Evolutionary conservation across 2,888 invertebrate genomes (phyloP).

Genomic region (Cylloceria caligata): DNA sequence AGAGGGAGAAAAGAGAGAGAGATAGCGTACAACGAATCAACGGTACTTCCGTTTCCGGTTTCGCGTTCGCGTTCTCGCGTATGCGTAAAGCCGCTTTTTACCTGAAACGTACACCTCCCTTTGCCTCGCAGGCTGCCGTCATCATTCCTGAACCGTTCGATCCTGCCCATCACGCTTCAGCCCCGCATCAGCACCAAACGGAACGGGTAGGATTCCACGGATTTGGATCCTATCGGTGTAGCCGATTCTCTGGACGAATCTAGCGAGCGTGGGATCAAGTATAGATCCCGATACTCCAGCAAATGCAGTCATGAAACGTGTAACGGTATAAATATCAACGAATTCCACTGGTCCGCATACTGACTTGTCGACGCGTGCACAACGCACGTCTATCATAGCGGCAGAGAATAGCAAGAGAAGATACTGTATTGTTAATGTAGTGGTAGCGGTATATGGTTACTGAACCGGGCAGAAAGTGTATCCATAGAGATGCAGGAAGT

Average conservation of each 20-base stretch:
- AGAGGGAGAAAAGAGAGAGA: too few relatives aligned
- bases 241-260: background rate
- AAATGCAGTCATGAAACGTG: conserved; percentile 33
- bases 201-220: conserved; percentile 16
- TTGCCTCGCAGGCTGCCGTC: conserved; percentile 15
- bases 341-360: background rate
- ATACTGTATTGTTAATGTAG: conserved; percentile 20
- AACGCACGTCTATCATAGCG: conserved; percentile 10
- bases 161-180: conserved; percentile 44
- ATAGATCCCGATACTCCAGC: background rate
- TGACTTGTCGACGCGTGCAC: conserved; percentile 13
- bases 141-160: conserved; percentile 28
- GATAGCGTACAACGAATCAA: conserved; percentile 49
- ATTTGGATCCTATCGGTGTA: conserved; percentile 24
- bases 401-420: background rate
- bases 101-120: conserved; percentile 37
- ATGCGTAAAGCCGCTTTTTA: conserved; percentile 64
- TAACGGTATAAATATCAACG: conserved; percentile 17
- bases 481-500: conserved; percentile 4
- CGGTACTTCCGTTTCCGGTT: conserved; percentile 67
- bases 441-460: background rate
- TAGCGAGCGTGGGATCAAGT: background rate
- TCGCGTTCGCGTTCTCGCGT: conserved; percentile 47
- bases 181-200: background rate
- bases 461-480: conserved; percentile 21